Evolutionary conservation across 30 jellyfish, hydroid and myxozoan species (phyloP).

Genomic region (Rhopilema esculentum): DNA sequence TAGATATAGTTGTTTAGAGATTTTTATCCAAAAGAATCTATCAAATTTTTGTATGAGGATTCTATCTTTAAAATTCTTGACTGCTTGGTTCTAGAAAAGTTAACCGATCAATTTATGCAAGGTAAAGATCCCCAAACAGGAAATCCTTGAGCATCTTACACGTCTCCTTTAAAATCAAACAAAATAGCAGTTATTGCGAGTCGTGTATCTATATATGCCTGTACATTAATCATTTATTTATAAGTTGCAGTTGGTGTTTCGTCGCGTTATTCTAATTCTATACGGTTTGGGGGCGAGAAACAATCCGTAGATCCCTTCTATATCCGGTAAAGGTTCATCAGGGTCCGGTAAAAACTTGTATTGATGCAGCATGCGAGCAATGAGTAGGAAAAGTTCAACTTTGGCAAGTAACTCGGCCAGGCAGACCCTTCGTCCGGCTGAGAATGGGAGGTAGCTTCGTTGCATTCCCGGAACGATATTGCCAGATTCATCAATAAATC

Average conservation of each 20-base stretch:
- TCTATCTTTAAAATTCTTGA: no score
- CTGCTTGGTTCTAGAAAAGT: no score
- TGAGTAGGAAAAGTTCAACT: slow-evolving; percentile 72
- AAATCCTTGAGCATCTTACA: background rate
- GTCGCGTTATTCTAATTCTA: slow-evolving; percentile 42
- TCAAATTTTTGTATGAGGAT: no score
- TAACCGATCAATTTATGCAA: no score
- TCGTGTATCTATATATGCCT: background rate
- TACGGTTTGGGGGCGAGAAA: slow-evolving; percentile 82
- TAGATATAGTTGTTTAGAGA: no score
- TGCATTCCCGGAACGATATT: slow-evolving; percentile 76
- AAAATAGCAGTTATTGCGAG: background rate
- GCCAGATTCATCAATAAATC: slow-evolving; percentile 76
- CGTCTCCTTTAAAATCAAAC: background rate
- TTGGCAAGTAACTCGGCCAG: slow-evolving; percentile 86
- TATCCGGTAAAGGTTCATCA: slow-evolving; percentile 76
- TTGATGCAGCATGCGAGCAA: slow-evolving; percentile 66
- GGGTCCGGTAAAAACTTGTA: slow-evolving; percentile 75
- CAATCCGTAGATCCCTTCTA: slow-evolving; percentile 81
- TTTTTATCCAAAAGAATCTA: no score
- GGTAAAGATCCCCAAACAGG: no score
- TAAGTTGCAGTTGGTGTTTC: slow-evolving; percentile 16
- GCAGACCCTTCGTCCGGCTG: slow-evolving; percentile 89
- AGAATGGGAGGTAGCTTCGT: slow-evolving; percentile 77
- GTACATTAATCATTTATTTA: background rate